phyloP scores from a whole-genome alignment of 1,140 invertebrate species.

The Bombus soroeensis region DNA sequence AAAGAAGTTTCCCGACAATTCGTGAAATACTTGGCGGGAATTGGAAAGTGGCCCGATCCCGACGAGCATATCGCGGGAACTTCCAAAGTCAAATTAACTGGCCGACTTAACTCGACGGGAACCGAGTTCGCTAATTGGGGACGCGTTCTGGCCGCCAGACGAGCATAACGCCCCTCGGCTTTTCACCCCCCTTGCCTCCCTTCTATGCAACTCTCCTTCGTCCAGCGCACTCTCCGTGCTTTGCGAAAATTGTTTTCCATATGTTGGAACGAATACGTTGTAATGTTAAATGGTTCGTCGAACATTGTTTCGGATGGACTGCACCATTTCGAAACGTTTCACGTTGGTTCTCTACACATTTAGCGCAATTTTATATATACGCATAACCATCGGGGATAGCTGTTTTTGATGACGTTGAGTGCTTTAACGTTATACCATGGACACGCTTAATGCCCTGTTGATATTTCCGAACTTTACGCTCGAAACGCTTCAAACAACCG shows the following conservation, averaged over 20 bases:
- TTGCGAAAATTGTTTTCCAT: conserved; percentile 28
- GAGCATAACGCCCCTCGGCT: neutral
- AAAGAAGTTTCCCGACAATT: conserved; percentile 10
- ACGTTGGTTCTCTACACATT: neutral
- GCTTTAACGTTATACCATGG: neutral
- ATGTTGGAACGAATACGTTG: neutral
- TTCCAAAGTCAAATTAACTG: conserved; percentile 33
- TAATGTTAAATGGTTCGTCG: neutral
- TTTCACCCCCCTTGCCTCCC: no score
- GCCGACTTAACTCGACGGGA: conserved; percentile 14
- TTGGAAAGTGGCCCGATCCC: neutral
- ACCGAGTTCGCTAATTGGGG: conserved; percentile 21
- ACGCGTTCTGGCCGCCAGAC: neutral
- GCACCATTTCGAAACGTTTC: neutral
- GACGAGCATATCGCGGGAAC: neutral
- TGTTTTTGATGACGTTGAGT: neutral
- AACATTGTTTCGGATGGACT: neutral
- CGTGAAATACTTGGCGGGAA: conserved; percentile 2
- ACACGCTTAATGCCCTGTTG: neutral
- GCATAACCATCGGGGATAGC: neutral
- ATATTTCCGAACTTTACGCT: neutral
- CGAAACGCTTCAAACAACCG: neutral
- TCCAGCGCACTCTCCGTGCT: no score
- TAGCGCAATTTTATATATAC: neutral
- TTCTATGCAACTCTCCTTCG: no score